These are phyloP conservation scores for Tautogolabrus adspersus DNA, from an alignment of 2,113 vertebrate species.

Conservation along the genomic window DNA sequence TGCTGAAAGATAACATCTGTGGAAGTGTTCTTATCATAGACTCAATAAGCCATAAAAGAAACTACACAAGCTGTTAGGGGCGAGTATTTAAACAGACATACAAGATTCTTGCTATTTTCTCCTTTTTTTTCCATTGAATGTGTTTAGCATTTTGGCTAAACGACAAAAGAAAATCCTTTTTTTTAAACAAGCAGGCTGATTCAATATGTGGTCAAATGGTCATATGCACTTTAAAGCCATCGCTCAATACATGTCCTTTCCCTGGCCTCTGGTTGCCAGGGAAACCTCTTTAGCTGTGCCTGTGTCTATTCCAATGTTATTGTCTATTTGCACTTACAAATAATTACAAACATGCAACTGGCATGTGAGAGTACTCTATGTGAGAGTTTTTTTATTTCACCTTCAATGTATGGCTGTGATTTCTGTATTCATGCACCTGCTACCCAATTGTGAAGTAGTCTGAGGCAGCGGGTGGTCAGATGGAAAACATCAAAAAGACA, in stretches of 20 bases:
- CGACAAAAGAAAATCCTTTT: not conserved
- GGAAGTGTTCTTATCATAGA: slow-evolving; percentile 10
- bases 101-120: not conserved
- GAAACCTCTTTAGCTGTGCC: slow-evolving; percentile 60
- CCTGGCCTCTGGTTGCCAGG: slow-evolving; percentile 68
- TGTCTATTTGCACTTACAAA: slow-evolving; percentile 10
- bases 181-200: not conserved
- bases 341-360: slow-evolving; percentile 31
- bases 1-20: slow-evolving; percentile 43
- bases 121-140: not conserved
- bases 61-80: slow-evolving; percentile 22
- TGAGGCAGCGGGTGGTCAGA: not conserved
- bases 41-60: slow-evolving; percentile 32
- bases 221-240: slow-evolving; percentile 21
- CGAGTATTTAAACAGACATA: slow-evolving; percentile 6
- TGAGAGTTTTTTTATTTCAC: not conserved
- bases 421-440: slow-evolving; percentile 21
- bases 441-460: slow-evolving; percentile 11
- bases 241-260: slow-evolving; percentile 44
- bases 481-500: too few species aligned
- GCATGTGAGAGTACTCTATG: slow-evolving; percentile 6
- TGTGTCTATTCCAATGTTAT: not conserved
- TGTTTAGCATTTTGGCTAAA: not conserved
- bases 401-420: not conserved
- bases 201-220: slow-evolving; percentile 16